Conservation (phyloP, 1,140 invertebrate species). For the Ostrea edulis region DNA sequence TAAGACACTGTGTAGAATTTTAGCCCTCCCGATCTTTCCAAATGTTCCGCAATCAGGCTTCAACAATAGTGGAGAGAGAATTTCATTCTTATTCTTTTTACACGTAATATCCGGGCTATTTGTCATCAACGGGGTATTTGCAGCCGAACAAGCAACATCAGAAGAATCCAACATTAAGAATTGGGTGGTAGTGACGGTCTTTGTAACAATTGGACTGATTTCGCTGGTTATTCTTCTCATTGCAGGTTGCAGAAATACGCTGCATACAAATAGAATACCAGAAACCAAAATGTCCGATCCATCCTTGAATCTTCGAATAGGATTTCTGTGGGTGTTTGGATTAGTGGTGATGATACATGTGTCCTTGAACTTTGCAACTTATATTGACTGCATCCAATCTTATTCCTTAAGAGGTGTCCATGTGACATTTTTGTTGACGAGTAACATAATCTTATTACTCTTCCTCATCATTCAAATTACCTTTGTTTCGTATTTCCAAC, state of each 20-base stretch:
- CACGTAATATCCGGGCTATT: neutral
- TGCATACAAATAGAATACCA: too few relatives aligned
- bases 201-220: neutral
- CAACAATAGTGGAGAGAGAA: neutral
- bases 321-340: conserved; percentile 12
- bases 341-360: neutral
- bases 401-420: neutral
- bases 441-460: neutral
- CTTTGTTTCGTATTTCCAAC: neutral
- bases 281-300: neutral
- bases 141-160: neutral
- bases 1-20: neutral
- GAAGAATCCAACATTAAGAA: neutral
- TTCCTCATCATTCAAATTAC: neutral
- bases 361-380: neutral
- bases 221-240: neutral
- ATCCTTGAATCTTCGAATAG: neutral
- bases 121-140: neutral
- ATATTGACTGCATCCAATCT: neutral
- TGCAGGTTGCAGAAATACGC: neutral
- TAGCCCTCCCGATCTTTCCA: neutral
- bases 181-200: neutral
- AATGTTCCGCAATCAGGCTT: neutral
- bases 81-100: neutral
- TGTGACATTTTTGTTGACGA: neutral